Conservation (phyloP, 2,797 vertebrate genomes). For the Spinus pinus region DNA sequence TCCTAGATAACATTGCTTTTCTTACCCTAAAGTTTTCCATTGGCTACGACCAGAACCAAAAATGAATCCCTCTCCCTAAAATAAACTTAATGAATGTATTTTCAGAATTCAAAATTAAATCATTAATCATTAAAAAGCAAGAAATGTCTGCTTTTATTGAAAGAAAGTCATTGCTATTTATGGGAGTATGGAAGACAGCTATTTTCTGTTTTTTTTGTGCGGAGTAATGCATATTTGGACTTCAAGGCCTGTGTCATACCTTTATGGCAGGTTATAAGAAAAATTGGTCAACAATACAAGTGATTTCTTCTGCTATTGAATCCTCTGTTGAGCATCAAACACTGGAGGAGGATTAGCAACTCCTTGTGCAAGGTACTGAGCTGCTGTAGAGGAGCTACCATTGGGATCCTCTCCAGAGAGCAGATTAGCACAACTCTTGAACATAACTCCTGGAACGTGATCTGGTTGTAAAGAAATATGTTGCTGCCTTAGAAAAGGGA, state of each 20-base stretch:
- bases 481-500: not conserved
- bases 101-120: not conserved
- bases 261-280: not conserved
- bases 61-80: rapidly evolving
- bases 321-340: not conserved
- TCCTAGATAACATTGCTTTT: not conserved
- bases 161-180: not conserved
- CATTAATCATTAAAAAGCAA: not conserved
- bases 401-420: not conserved
- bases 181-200: not conserved
- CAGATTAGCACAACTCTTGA: not conserved
- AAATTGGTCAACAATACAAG: not conserved
- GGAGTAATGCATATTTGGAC: not conserved
- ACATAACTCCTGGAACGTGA: not conserved
- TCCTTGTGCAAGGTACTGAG: not conserved
- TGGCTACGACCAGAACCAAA: not conserved
- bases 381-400: not conserved
- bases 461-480: not conserved
- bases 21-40: not conserved
- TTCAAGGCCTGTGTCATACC: not conserved
- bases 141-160: not conserved
- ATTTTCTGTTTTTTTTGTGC: not conserved
- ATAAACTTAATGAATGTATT: not conserved
- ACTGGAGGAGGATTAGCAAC: not conserved
- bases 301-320: not conserved